A percentile compares a stretch with the other conserved stretches of the same genome.
Evolutionary conservation across 2,797 vertebrate genomes (phyloP).

Genomic region (Rhynchotus rufescens): DNA sequence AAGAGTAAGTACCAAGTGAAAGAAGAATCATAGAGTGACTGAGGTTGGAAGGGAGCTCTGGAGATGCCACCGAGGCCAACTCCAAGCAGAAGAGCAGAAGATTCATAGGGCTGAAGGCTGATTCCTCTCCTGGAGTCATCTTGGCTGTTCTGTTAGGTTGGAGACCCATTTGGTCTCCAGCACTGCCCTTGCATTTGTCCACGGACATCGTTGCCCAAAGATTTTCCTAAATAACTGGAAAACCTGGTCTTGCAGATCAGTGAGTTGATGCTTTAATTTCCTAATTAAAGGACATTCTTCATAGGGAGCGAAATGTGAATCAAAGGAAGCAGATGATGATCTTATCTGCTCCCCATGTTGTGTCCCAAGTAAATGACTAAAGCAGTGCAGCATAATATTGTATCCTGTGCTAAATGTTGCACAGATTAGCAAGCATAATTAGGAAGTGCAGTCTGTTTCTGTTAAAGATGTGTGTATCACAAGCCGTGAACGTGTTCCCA

Average conservation of each 20-base stretch:
- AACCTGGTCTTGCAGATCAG: not conserved
- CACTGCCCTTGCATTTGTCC: not conserved
- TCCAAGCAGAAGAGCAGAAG: not conserved
- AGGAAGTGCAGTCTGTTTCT: not conserved
- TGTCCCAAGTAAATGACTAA: not conserved
- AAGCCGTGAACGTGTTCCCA: not conserved
- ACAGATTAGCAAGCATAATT: not conserved
- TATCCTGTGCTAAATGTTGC: not conserved
- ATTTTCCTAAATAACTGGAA: not conserved
- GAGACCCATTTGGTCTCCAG: not conserved
- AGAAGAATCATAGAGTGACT: not conserved
- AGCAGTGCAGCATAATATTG: not conserved
- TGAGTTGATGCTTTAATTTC: not conserved
- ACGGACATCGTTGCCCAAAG: accelerated
- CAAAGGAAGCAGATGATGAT: not conserved
- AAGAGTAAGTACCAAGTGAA: not conserved
- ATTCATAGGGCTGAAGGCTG: not conserved
- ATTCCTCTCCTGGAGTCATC: not conserved
- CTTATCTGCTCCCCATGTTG: not conserved
- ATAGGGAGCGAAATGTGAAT: not conserved
- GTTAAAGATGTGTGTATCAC: not conserved
- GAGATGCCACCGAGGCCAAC: no score
- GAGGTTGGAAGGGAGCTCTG: no score
- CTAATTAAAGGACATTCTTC: not conserved
- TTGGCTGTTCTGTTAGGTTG: not conserved